Conservation (phyloP, 2,113 vertebrate genomes). For the Acinonyx jubatus region DNA sequence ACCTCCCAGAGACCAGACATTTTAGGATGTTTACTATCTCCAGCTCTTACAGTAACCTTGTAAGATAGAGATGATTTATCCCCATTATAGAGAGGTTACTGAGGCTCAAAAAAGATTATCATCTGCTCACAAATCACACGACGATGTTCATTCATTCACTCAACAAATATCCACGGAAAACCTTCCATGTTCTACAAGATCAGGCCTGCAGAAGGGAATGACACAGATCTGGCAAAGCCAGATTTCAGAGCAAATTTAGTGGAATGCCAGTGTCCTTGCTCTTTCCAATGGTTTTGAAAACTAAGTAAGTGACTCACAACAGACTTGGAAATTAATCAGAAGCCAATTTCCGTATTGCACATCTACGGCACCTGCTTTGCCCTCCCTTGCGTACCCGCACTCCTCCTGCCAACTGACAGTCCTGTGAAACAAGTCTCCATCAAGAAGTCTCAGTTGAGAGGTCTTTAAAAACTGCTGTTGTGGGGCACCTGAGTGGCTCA, state of each 20-base stretch:
- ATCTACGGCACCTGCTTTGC: neutral
- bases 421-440: neutral
- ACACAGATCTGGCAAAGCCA: neutral
- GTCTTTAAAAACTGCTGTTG: neutral
- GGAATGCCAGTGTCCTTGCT: neutral
- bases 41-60: neutral
- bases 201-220: neutral
- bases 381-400: too few species aligned
- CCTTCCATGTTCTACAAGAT: neutral
- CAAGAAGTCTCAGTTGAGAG: neutral
- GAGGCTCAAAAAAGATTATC: neutral
- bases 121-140: neutral
- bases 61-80: neutral
- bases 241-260: neutral
- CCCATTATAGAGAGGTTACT: neutral
- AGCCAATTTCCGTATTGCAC: neutral
- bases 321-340: neutral
- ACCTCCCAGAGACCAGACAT: neutral
- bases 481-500: too few species aligned
- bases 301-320: neutral
- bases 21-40: neutral
- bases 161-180: neutral
- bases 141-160: neutral
- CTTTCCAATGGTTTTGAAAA: neutral
- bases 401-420: neutral